Evolutionary conservation across 1,140 invertebrate species (phyloP).

Genomic region (Goniozus legneri): DNA sequence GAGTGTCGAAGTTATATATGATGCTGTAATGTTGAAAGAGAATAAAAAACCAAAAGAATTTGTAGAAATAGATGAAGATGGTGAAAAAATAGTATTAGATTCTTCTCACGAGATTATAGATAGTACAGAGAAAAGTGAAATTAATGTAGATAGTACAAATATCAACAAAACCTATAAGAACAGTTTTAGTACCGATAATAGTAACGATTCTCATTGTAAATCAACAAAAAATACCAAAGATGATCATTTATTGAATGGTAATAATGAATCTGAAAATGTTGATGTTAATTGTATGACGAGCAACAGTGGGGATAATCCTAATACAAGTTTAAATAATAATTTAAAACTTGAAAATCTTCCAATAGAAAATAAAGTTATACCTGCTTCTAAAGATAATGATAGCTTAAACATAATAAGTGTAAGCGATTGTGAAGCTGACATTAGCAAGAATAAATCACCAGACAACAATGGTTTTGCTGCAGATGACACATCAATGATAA

Average conservation of each 20-base stretch:
- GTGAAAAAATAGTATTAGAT: constrained; percentile 33
- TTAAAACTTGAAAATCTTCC: neutral
- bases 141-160: constrained; percentile 19
- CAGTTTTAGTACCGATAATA: constrained; percentile 19
- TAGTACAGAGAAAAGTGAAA: constrained; percentile 9
- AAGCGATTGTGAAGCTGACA: constrained; percentile 26
- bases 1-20: constrained; percentile 42
- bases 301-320: constrained; percentile 3
- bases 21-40: constrained; percentile 20
- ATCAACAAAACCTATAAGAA: constrained; percentile 23
- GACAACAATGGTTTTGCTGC: no score
- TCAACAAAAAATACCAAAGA: constrained; percentile 21
- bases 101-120: constrained; percentile 27
- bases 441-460: constrained; percentile 27
- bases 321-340: neutral
- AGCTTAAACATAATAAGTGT: constrained; percentile 23
- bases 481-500: constrained; percentile 2
- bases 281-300: constrained; percentile 19
- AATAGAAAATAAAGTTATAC: neutral
- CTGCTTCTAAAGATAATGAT: constrained; percentile 12
- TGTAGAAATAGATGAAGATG: constrained; percentile 41
- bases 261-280: constrained; percentile 10
- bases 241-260: constrained; percentile 23
- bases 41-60: constrained; percentile 27
- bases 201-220: constrained; percentile 23